phyloP scores from a whole-genome alignment of 2,797 vertebrate species.

The Monodelphis domestica region DNA sequence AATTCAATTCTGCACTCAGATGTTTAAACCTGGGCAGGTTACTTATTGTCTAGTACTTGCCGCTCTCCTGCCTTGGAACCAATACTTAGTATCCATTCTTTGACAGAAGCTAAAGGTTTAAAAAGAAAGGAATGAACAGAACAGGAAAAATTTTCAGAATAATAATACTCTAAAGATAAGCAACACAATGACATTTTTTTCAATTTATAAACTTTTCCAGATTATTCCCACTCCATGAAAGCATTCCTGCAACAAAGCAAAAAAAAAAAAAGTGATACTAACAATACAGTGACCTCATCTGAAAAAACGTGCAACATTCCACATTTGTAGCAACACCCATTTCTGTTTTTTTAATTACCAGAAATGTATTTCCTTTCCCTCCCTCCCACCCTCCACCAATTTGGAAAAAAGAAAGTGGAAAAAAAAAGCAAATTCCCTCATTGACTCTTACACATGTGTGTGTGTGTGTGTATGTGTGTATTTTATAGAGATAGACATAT shows the following conservation, averaged over 20 bases:
- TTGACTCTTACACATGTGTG: background rate
- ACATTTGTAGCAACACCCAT: background rate
- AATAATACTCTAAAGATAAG: too few relatives aligned
- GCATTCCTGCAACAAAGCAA: background rate
- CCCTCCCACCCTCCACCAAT: background rate
- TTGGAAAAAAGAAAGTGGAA: background rate
- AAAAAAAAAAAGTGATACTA: background rate
- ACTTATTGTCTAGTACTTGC: too few relatives aligned
- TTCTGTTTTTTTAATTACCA: background rate
- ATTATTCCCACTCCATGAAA: background rate
- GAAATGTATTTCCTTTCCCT: background rate
- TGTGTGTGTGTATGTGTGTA: background rate
- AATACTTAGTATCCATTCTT: too few relatives aligned
- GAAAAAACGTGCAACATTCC: background rate
- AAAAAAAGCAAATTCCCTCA: background rate
- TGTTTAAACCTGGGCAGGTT: too few relatives aligned
- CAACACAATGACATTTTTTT: background rate
- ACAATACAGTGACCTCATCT: background rate
- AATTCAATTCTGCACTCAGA: too few relatives aligned
- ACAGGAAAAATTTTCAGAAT: too few relatives aligned
- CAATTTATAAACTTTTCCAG: background rate
- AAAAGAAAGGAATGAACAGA: too few relatives aligned
- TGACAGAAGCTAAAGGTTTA: too few relatives aligned
- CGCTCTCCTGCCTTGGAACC: too few relatives aligned
- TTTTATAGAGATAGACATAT: background rate